Conservation (phyloP, 2,797 vertebrate genomes). For the Premnoplex brunnescens region DNA sequence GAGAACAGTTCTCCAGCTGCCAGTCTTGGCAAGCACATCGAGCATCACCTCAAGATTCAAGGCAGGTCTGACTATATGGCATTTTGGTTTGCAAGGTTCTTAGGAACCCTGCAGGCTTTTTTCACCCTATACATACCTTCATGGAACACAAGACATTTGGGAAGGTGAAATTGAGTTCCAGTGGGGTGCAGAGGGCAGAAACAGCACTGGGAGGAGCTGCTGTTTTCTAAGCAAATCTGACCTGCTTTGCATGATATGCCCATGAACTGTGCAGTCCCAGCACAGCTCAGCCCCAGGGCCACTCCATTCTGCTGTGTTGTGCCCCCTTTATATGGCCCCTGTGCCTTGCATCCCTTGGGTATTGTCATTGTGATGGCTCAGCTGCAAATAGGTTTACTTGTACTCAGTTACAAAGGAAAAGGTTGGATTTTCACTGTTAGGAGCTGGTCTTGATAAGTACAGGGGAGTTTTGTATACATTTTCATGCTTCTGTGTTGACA, state of each 20-base stretch:
- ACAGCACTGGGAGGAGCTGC: neutral
- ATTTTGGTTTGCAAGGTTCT: neutral
- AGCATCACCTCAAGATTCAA: neutral
- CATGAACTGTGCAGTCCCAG: neutral
- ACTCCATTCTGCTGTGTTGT: neutral
- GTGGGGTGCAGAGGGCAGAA: neutral
- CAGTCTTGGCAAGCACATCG: neutral
- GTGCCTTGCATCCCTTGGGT: neutral
- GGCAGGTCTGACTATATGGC: neutral
- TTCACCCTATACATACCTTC: rapidly evolving
- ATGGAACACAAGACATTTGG: neutral
- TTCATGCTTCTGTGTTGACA: slow-evolving; percentile 4
- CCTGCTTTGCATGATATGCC: neutral
- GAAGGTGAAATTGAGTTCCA: neutral
- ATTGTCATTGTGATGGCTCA: neutral
- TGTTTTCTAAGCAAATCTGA: rapidly evolving
- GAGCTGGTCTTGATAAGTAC: neutral
- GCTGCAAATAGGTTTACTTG: neutral
- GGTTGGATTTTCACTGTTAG: neutral
- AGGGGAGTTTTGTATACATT: neutral
- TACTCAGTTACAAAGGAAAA: neutral
- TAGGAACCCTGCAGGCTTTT: neutral
- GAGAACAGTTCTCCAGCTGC: neutral
- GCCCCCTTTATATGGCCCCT: neutral
- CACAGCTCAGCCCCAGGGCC: neutral